Conservation (phyloP, 2,797 vertebrate species). For the Clamator glandarius region DNA sequence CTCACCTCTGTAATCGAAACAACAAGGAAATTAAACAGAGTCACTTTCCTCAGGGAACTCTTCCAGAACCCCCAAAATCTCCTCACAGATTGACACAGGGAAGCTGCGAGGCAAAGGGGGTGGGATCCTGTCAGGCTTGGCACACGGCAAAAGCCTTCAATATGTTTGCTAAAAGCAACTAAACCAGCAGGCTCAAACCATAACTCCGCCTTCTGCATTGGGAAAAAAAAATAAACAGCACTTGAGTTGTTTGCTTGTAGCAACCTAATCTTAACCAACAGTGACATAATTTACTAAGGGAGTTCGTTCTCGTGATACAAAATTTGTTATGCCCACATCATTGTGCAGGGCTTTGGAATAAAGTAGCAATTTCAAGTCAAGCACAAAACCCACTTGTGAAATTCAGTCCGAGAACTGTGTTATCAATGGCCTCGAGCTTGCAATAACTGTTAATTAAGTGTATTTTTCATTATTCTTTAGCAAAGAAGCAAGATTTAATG, state of each 20-base stretch:
- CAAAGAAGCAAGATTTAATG: constrained; percentile 83
- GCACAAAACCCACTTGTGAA: constrained; percentile 77
- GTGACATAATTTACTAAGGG: constrained; percentile 85
- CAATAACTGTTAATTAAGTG: constrained; percentile 84
- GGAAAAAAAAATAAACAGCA: constrained; percentile 37
- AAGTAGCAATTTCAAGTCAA: constrained; percentile 64
- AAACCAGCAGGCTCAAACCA: constrained; percentile 31
- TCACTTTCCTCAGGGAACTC: constrained; percentile 64
- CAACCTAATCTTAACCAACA: constrained; percentile 83
- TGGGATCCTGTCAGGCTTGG: constrained; percentile 9
- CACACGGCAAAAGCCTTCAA: constrained; percentile 28
- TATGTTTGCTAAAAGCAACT: constrained; percentile 66
- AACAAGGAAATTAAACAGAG: constrained; percentile 77
- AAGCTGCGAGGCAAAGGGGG: background rate
- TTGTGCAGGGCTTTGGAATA: constrained; percentile 51
- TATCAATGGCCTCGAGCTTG: constrained; percentile 81
- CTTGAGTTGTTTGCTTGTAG: constrained; percentile 76
- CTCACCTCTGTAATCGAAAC: constrained; percentile 80
- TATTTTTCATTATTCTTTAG: constrained; percentile 83
- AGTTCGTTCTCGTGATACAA: constrained; percentile 47
- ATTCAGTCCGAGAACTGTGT: constrained; percentile 77
- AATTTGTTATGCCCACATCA: constrained; percentile 54
- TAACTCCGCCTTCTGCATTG: constrained; percentile 28
- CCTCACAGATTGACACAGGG: background rate
- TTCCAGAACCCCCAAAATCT: constrained; percentile 36